Conservation (phyloP, 2,797 vertebrate species). For the Todus mexicanus region DNA sequence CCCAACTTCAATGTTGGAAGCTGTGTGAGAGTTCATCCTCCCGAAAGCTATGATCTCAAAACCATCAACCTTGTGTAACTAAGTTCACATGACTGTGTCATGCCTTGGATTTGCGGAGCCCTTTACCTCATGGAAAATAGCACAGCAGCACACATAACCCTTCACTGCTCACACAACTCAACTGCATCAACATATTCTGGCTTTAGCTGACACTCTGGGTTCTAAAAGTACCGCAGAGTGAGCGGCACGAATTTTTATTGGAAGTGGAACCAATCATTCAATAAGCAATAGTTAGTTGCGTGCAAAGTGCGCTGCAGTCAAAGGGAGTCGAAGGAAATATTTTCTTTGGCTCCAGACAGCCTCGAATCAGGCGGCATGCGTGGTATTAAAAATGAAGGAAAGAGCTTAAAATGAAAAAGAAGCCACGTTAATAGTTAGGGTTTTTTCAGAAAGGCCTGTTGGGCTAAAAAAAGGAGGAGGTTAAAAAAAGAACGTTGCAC, state of each 20-base stretch:
- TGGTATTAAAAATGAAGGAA: neutral
- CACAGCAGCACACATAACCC: rapidly evolving
- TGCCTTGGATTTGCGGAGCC: neutral
- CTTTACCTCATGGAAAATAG: neutral
- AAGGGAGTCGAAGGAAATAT: neutral
- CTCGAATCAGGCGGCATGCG: neutral
- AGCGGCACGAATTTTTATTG: neutral
- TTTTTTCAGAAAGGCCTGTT: neutral
- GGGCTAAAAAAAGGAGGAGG: neutral
- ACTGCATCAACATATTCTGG: neutral
- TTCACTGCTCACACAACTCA: neutral
- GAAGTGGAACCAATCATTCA: neutral
- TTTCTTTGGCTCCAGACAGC: slow-evolving; percentile 1
- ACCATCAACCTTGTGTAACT: neutral
- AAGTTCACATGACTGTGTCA: neutral
- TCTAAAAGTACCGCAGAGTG: neutral
- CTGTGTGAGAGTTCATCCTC: neutral
- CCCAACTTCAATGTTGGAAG: neutral
- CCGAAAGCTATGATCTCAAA: neutral
- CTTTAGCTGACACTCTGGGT: neutral
- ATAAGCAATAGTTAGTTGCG: neutral
- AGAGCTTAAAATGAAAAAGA: neutral
- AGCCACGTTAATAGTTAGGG: neutral
- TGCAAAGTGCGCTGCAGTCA: neutral
- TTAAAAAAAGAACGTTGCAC: slow-evolving; percentile 10